These are phyloP conservation scores for Hymenopus coronatus DNA, from an alignment of 2,888 invertebrate genomes.

Conservation along the genomic window DNA sequence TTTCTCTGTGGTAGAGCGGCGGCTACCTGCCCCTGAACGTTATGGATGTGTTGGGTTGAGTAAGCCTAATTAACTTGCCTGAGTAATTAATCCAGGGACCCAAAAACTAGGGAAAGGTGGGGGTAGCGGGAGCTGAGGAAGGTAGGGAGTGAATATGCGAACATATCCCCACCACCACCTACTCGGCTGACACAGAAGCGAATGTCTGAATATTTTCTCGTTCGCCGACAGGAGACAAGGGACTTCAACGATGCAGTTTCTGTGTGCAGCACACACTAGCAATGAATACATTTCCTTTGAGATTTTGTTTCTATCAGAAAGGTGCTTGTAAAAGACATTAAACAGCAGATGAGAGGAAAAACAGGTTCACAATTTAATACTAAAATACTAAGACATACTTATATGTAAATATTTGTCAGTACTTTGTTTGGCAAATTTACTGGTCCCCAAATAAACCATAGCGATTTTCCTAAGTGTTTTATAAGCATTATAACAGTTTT, in stretches of 20 bases:
- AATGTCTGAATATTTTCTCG: not conserved
- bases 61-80: conserved; percentile 28
- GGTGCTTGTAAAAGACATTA: too few species aligned
- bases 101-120: not conserved
- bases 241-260: not conserved
- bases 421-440: too few species aligned
- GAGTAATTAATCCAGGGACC: conserved; percentile 26
- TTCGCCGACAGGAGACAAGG: not conserved
- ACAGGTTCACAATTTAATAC: too few species aligned
- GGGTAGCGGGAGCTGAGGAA: not conserved
- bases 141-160: not conserved
- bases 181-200: not conserved
- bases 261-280: not conserved
- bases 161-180: not conserved
- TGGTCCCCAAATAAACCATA: too few species aligned
- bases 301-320: not conserved
- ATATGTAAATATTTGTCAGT: too few species aligned
- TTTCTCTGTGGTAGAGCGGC: not conserved
- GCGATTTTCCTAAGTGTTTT: too few species aligned
- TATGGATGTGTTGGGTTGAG: conserved; percentile 22
- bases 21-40: conserved; percentile 7
- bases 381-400: too few species aligned
- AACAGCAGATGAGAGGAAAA: not conserved
- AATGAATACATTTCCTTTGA: not conserved
- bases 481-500: too few species aligned